phyloP scores from a whole-genome alignment of 64 coral and sea anemone species.

The Montipora capricornis region DNA sequence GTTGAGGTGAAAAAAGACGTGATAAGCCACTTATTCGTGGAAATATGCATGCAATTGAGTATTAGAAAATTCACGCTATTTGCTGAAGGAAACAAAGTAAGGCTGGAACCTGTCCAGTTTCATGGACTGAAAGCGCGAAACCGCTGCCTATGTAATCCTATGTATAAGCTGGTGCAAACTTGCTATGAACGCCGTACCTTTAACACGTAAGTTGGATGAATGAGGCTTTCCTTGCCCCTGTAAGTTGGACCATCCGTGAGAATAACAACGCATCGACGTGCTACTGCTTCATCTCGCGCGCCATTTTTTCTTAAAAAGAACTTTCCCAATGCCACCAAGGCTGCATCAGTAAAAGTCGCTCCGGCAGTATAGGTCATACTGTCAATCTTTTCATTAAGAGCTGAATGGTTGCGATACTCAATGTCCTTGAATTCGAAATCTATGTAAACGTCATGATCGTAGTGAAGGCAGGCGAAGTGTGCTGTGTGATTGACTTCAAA shows the following conservation, averaged over 20 bases:
- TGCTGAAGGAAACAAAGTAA: too few species aligned
- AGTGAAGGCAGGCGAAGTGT: conserved; percentile 32
- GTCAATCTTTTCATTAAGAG: neutral
- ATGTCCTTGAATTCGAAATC: conserved; percentile 23
- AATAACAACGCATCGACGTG: neutral
- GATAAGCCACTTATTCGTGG: too few species aligned
- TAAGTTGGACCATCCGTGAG: neutral
- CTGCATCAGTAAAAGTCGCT: neutral
- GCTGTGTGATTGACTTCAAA: conserved; percentile 13
- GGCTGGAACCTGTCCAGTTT: too few species aligned
- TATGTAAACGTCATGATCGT: conserved; percentile 4
- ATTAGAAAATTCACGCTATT: too few species aligned
- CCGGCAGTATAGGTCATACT: neutral
- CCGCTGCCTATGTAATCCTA: too few species aligned
- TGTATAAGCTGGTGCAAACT: neutral
- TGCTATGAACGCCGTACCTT: neutral
- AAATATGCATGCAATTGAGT: too few species aligned
- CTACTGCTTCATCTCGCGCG: neutral
- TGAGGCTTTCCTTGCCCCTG: neutral
- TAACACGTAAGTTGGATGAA: neutral
- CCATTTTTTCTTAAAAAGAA: neutral
- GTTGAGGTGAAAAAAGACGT: too few species aligned
- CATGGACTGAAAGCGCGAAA: too few species aligned
- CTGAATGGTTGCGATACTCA: neutral
- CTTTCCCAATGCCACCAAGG: neutral